Conservation (phyloP, 2,888 invertebrate genomes). For the Andrena bicolor region DNA sequence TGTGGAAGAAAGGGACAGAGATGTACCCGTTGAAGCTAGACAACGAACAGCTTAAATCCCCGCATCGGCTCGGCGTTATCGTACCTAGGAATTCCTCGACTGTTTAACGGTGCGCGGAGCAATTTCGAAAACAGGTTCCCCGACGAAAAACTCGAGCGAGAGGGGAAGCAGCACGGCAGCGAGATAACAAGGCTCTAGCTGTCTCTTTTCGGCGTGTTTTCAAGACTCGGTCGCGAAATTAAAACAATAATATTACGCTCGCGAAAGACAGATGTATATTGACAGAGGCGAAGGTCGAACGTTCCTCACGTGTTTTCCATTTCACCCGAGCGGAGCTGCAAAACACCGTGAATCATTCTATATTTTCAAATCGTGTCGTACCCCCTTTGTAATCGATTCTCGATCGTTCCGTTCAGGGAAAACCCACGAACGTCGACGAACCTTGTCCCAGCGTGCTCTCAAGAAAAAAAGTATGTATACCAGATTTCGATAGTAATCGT, state of each 20-base stretch:
- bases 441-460: too few relatives aligned
- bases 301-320: constrained; percentile 55
- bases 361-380: constrained; percentile 38
- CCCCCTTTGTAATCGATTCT: constrained; percentile 5
- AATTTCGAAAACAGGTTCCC: constrained; percentile 9
- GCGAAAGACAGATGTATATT: constrained; percentile 55
- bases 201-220: constrained; percentile 31
- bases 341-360: constrained; percentile 58
- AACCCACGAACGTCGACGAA: not conserved
- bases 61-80: too few relatives aligned
- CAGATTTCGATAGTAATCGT: too few relatives aligned
- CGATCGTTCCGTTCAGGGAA: not conserved
- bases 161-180: not conserved
- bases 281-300: constrained; percentile 56
- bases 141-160: not conserved
- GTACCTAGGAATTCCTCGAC: not conserved
- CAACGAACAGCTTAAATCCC: too few relatives aligned
- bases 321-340: constrained; percentile 20
- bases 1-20: too few relatives aligned
- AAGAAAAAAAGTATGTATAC: too few relatives aligned
- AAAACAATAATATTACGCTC: constrained; percentile 49
- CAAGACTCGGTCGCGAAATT: constrained; percentile 49
- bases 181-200: constrained; percentile 28
- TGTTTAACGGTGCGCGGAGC: not conserved
- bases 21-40: too few relatives aligned